Conservation (phyloP, 2,888 invertebrate species). For the Saturnia japonica region DNA sequence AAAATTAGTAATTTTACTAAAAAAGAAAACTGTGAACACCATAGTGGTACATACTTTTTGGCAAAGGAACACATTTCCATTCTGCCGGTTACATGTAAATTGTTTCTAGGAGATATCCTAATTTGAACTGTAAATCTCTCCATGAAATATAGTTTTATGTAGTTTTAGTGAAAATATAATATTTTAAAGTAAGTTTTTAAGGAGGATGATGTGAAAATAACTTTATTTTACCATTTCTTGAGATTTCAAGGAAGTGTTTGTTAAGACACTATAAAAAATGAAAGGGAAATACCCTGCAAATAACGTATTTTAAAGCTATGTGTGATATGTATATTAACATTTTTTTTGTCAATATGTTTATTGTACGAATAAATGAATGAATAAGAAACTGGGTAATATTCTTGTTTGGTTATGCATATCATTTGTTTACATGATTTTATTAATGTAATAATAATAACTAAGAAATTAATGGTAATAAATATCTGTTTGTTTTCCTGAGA, state of each 20-base stretch:
- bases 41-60: conserved; percentile 1
- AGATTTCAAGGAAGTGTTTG: neutral
- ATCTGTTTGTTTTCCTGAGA: neutral
- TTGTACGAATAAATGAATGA: neutral
- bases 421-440: neutral
- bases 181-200: conserved; percentile 9
- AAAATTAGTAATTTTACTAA: neutral
- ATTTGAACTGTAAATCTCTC: conserved; percentile 6
- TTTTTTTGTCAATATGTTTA: neutral
- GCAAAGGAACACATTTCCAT: conserved; percentile 2
- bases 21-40: conserved; percentile 14
- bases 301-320: conserved; percentile 2
- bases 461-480: conserved; percentile 6
- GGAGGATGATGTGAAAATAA: conserved; percentile 6
- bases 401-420: neutral
- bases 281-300: neutral
- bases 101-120: conserved; percentile 6
- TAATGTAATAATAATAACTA: neutral
- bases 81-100: neutral
- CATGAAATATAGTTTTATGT: neutral
- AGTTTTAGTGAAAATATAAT: conserved; percentile 10
- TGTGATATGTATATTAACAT: conserved; percentile 12
- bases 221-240: neutral
- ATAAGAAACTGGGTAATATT: neutral
- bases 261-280: neutral